Base-by-base conservation (phyloP, 2,888 invertebrate species). In the Xanthorhoe designata region DNA sequence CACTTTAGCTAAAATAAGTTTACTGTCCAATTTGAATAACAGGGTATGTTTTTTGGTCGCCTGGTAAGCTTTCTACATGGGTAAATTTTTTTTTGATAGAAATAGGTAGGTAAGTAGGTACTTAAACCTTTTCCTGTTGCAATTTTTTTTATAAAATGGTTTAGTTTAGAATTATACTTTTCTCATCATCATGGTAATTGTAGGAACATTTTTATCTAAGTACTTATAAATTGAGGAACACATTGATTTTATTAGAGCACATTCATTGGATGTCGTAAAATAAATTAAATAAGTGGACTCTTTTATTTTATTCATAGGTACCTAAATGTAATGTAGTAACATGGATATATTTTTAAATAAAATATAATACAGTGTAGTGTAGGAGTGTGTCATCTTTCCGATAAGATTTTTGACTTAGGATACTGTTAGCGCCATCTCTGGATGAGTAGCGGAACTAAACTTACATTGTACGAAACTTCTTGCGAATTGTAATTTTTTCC, bases 391-490 rank as follows among this genome's bases (percentile, higher is more conserved):
- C 8, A 6, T 32, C 17, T 57, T 47, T 35, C 58, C 50, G 15
- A 51, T n/a, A 38, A 60, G 15, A 32, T 32, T 10, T 55, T 32
- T 7, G 8, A 7, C 3, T 55, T 64, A 61, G 0, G 60, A 0
- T 54, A 86, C 88, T 61, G 1, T 75, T 82, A 80, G 72, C 90
- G 91, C 90, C 92, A 91, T 89, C 92, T 92, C 10, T 78, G 73
- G 74, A 68, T 80, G 84, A 89, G 89, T 92, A 91, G 92, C 88
- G 52, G 75, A 83, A 90, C 87, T 85, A 79, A 50, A 58, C 7
- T 9, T 13, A 17, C 0, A 1, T 38, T 55, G 17, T 9, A n/a
- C 13, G 13, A 38, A 50, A 35, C 50, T 8, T 24, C 5, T 15
- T 29, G 6, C 19, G 1, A 49, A 42, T 61, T 17, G 24, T 7